phyloP scores from a whole-genome alignment of 2,888 invertebrate genomes.

The Alcis repandata region DNA sequence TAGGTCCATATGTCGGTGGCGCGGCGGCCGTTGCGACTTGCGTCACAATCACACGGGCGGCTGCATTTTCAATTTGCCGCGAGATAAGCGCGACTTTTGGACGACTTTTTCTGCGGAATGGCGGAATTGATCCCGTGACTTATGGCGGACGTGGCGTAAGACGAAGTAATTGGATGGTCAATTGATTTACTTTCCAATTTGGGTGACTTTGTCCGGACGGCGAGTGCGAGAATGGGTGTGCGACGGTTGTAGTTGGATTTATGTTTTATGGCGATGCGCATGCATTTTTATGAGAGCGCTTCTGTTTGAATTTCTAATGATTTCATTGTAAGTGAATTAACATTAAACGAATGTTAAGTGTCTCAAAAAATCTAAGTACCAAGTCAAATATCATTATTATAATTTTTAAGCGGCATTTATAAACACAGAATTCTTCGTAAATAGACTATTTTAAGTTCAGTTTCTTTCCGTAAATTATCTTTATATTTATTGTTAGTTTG shows the following conservation, averaged over 20 bases:
- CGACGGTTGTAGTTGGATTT: constrained; percentile 43
- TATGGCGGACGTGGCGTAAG: constrained; percentile 73
- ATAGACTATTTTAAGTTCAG: background rate
- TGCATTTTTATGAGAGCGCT: constrained; percentile 38
- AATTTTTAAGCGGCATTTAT: background rate
- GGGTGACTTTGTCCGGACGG: constrained; percentile 48
- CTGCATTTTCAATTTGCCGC: constrained; percentile 86
- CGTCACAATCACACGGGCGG: constrained; percentile 85
- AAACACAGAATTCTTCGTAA: background rate
- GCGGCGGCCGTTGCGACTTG: constrained; percentile 66
- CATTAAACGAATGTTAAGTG: background rate
- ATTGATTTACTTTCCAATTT: constrained; percentile 75
- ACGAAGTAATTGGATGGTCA: constrained; percentile 79
- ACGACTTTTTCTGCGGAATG: constrained; percentile 83
- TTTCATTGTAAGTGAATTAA: constrained; percentile 12
- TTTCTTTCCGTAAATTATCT: background rate
- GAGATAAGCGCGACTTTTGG: constrained; percentile 84
- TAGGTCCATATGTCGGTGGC: constrained; percentile 84
- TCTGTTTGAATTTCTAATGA: constrained; percentile 18
- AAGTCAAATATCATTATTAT: background rate
- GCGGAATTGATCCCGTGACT: constrained; percentile 85
- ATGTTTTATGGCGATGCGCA: constrained; percentile 31
- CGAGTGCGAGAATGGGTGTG: constrained; percentile 40
- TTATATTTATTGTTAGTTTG: background rate
- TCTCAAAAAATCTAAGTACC: background rate